phyloP scores from a whole-genome alignment of 2,113 vertebrate genomes.

The Proteles cristata region DNA sequence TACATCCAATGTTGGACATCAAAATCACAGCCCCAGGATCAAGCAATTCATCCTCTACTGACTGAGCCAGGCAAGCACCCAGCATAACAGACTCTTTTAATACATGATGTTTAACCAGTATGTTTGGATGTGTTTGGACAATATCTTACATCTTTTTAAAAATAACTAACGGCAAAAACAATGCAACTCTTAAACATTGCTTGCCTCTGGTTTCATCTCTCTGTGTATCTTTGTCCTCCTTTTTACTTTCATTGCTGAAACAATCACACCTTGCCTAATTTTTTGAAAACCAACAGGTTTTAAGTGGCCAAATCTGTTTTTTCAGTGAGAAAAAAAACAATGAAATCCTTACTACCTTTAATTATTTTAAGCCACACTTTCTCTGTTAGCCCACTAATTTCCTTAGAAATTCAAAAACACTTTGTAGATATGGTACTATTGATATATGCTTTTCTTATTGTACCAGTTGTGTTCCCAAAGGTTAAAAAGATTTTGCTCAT shows the following conservation, averaged over 20 bases:
- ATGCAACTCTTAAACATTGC: neutral
- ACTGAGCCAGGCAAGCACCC: neutral
- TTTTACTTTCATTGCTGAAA: conserved; percentile 26
- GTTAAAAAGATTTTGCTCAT: neutral
- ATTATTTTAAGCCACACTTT: conserved; percentile 38
- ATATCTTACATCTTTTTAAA: neutral
- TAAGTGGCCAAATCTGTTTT: conserved; percentile 1
- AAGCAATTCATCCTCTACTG: neutral
- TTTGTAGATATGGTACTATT: neutral
- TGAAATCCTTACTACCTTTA: neutral
- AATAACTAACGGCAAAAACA: neutral
- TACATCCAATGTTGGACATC: neutral
- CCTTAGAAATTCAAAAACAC: conserved; percentile 17
- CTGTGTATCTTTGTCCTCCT: neutral
- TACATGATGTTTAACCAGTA: conserved; percentile 18
- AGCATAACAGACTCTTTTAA: neutral
- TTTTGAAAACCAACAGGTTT: conserved; percentile 38
- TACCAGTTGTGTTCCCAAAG: neutral
- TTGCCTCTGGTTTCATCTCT: conserved; percentile 12
- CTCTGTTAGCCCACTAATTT: neutral
- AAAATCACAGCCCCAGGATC: neutral
- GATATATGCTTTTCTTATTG: neutral
- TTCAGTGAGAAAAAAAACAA: neutral
- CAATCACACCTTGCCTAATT: neutral
- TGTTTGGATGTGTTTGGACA: neutral